phyloP scores from a whole-genome alignment of 2,113 vertebrate species.

The Gallinago undulata region DNA sequence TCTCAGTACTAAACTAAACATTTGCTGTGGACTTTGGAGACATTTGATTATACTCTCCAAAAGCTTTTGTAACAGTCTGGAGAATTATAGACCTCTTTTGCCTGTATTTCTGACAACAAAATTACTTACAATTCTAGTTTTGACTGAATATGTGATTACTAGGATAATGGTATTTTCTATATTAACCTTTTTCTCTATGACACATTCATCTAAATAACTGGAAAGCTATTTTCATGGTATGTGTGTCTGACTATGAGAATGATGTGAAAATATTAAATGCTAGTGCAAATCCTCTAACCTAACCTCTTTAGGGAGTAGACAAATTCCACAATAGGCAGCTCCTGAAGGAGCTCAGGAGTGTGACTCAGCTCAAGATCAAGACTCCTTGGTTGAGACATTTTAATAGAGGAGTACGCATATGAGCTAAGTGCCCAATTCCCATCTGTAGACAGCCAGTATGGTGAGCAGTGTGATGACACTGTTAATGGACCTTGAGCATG shows the following conservation, averaged over 20 bases:
- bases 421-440: neutral
- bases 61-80: neutral
- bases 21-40: neutral
- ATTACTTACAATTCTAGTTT: slow-evolving; percentile 25
- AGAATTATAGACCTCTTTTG: neutral
- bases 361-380: neutral
- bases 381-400: neutral
- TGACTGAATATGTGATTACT: neutral
- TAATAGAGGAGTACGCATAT: neutral
- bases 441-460: neutral
- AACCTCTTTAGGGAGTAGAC: neutral
- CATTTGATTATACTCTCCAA: neutral
- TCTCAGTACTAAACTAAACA: neutral
- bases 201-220: neutral
- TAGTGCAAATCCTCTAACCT: neutral
- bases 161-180: neutral
- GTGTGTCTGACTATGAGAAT: neutral
- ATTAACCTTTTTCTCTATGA: neutral
- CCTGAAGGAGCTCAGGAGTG: neutral
- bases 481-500: neutral
- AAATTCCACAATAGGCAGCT: neutral
- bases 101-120: slow-evolving; percentile 7
- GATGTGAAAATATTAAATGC: neutral
- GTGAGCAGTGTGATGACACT: neutral
- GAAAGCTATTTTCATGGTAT: neutral